Conservation (phyloP, 2,113 vertebrate genomes). For the Cynopterus brachyotis region DNA sequence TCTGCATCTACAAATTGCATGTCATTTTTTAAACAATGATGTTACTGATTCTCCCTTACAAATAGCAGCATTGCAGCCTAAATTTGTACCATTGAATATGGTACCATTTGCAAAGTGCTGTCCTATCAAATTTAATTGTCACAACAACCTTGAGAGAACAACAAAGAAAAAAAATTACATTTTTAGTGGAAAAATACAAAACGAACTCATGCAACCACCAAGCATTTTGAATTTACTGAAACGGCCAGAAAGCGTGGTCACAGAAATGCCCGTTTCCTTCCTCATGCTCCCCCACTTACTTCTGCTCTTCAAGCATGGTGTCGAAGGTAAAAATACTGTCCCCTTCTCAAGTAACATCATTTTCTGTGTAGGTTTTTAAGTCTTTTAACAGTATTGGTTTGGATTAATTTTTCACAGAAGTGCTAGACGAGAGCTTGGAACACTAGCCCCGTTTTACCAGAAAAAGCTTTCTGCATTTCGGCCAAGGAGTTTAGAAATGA, state of each 20-base stretch:
- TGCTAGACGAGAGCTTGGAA: background rate
- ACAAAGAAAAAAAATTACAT: background rate
- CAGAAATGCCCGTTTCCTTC: background rate
- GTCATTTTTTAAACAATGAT: background rate
- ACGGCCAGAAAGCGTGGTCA: background rate
- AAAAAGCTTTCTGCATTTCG: background rate
- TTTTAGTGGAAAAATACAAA: slow-evolving; percentile 2
- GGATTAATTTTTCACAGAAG: background rate
- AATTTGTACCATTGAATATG: background rate
- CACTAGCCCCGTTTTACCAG: background rate
- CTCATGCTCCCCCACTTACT: background rate
- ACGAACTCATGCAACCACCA: background rate
- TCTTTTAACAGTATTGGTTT: background rate
- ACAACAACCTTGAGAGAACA: background rate
- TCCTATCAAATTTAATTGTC: background rate
- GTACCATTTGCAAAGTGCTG: background rate
- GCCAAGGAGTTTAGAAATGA: background rate
- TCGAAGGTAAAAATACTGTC: background rate
- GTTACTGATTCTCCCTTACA: background rate
- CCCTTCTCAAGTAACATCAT: background rate
- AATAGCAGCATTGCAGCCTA: background rate
- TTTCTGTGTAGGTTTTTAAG: background rate
- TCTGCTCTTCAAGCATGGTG: background rate
- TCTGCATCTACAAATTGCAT: background rate
- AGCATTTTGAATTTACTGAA: background rate